Conservation (phyloP, 2,113 vertebrate species). For the Lonchura striata region DNA sequence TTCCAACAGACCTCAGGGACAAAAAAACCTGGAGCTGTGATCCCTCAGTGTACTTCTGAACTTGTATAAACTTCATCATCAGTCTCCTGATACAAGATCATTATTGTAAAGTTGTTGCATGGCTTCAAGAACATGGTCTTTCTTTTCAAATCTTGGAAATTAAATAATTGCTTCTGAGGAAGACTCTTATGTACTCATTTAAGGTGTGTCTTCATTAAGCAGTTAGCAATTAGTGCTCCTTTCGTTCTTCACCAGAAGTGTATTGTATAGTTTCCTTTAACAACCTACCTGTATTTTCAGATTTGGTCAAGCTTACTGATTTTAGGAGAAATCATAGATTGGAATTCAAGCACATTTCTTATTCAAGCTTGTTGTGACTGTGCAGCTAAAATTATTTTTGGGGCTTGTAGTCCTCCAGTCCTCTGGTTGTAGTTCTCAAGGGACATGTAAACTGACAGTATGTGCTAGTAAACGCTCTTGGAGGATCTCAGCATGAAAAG, state of each 20-base stretch:
- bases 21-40: not conserved
- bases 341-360: not conserved
- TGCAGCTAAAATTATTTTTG: not conserved
- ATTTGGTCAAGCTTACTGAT: not conserved
- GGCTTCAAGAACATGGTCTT: not conserved
- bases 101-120: not conserved
- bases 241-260: not conserved
- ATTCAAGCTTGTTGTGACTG: not conserved
- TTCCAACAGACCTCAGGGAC: not conserved
- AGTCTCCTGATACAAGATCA: not conserved
- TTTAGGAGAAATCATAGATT: not conserved
- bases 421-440: not conserved
- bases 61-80: not conserved
- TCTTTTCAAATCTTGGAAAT: not conserved
- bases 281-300: not conserved
- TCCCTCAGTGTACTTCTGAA: not conserved
- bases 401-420: not conserved
- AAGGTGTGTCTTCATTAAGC: not conserved
- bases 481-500: not conserved
- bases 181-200: not conserved
- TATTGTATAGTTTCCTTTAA: not conserved
- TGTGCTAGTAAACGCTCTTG: not conserved
- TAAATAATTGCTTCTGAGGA: not conserved
- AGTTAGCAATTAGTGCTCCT: not conserved
- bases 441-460: not conserved